Evolutionary conservation across 23 tunicate genomes (phyloP).

Genomic region (Ciona savignyi): DNA sequence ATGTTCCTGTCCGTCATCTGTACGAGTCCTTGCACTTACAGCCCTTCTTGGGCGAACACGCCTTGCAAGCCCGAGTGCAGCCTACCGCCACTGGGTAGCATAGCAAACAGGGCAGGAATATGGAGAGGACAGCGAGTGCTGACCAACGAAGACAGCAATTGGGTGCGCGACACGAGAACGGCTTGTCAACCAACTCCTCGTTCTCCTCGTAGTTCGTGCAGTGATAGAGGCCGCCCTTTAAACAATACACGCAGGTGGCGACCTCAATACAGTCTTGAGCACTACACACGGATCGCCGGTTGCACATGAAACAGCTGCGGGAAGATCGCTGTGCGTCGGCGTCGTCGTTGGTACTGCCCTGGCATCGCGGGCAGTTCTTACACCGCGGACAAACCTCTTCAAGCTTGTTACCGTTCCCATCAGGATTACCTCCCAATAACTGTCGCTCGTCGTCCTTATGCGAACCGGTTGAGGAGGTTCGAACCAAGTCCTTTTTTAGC

Average conservation of each 20-base stretch:
- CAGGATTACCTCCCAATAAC: slow-evolving; percentile 9
- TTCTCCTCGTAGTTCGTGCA: slow-evolving; percentile 49
- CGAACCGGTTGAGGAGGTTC: not conserved
- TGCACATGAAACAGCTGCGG: slow-evolving; percentile 32
- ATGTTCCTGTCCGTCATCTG: slow-evolving; percentile 39
- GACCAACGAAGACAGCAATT: slow-evolving; percentile 63
- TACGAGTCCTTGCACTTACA: slow-evolving; percentile 64
- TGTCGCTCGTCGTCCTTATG: slow-evolving; percentile 18
- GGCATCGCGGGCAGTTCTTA: slow-evolving; percentile 54
- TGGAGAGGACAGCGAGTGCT: slow-evolving; percentile 30
- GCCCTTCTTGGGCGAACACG: slow-evolving; percentile 37
- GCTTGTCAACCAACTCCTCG: slow-evolving; percentile 41
- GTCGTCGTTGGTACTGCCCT: not conserved
- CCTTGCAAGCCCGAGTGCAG: slow-evolving; percentile 27
- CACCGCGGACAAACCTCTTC: slow-evolving; percentile 64
- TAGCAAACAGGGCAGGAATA: slow-evolving; percentile 51
- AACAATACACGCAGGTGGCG: slow-evolving; percentile 60
- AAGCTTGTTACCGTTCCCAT: slow-evolving; percentile 17
- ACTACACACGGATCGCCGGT: slow-evolving; percentile 37
- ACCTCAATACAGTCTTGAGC: slow-evolving; percentile 32
- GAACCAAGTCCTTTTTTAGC: not conserved
- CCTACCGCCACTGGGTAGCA: slow-evolving; percentile 73
- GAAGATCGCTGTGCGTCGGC: slow-evolving; percentile 1
- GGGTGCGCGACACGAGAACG: slow-evolving; percentile 52
- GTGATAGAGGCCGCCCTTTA: slow-evolving; percentile 51